Conservation (phyloP, 1,140 invertebrate species). For the Helicoverpa armigera region DNA sequence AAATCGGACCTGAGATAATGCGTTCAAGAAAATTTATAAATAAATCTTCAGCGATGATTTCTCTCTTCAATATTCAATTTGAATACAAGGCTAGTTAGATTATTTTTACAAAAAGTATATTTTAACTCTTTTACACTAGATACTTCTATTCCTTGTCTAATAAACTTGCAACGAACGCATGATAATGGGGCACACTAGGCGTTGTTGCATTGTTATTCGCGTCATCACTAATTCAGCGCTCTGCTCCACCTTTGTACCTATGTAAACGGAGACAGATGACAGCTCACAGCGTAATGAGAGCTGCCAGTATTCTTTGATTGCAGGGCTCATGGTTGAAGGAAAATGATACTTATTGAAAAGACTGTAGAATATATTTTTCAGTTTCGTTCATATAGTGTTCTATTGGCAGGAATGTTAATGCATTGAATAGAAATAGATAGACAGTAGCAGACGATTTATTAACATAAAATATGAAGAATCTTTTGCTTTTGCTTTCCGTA, state of each 20-base stretch:
- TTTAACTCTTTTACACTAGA: not conserved
- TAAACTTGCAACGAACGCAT: not conserved
- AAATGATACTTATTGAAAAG: not conserved
- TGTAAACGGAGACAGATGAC: slow-evolving; percentile 15
- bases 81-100: too few relatives aligned
- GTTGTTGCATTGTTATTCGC: not conserved
- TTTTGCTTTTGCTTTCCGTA: too few relatives aligned
- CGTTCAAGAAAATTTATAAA: too few relatives aligned
- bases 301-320: not conserved
- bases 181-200: slow-evolving; percentile 4
- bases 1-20: too few relatives aligned
- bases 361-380: not conserved
- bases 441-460: too few relatives aligned
- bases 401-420: too few relatives aligned
- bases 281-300: slow-evolving; percentile 23
- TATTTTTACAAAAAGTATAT: too few relatives aligned
- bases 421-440: too few relatives aligned
- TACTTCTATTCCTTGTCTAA: not conserved
- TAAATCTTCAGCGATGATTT: too few relatives aligned
- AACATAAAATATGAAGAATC: too few relatives aligned
- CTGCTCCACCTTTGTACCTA: slow-evolving; percentile 18
- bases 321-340: not conserved
- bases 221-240: slow-evolving; percentile 34
- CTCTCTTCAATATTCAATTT: too few relatives aligned
- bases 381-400: too few relatives aligned